Conservation (phyloP, 2,888 invertebrate species). For the Diplazon laetatorius region DNA sequence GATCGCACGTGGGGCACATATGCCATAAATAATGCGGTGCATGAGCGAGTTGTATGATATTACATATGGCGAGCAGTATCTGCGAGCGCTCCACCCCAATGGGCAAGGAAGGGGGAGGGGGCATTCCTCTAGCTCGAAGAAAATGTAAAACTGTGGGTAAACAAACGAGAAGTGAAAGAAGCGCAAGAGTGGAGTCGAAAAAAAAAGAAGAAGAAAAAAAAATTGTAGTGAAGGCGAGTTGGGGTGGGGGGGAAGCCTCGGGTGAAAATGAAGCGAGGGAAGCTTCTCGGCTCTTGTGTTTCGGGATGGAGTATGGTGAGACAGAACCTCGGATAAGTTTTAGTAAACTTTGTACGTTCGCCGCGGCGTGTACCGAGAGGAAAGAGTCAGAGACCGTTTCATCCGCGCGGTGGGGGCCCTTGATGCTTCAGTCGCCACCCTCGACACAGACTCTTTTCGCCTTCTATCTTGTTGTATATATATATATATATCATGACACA, state of each 20-base stretch:
- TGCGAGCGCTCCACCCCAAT: too few relatives aligned
- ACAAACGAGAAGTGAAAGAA: conserved; percentile 33
- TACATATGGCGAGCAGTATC: conserved; percentile 8
- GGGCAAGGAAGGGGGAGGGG: too few relatives aligned
- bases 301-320: conserved; percentile 36
- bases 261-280: conserved; percentile 51
- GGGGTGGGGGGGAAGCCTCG: conserved; percentile 35
- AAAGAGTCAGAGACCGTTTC: conserved; percentile 20
- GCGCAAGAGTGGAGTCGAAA: conserved; percentile 30
- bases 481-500: conserved; percentile 9
- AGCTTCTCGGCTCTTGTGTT: conserved; percentile 57
- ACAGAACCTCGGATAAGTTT: conserved; percentile 56
- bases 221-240: conserved; percentile 17
- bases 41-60: conserved; percentile 14
- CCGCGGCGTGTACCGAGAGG: conserved; percentile 32
- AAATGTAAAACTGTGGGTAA: conserved; percentile 54
- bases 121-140: conserved; percentile 23
- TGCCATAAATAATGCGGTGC: not conserved
- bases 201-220: too few relatives aligned
- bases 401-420: conserved; percentile 33
- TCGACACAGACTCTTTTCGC: conserved; percentile 25
- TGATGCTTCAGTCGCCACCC: conserved; percentile 41
- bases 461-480: not conserved
- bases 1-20: conserved; percentile 11
- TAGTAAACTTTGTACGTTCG: conserved; percentile 52